Conservation (phyloP, 2,113 vertebrate species). For the Pao palembangensis region DNA sequence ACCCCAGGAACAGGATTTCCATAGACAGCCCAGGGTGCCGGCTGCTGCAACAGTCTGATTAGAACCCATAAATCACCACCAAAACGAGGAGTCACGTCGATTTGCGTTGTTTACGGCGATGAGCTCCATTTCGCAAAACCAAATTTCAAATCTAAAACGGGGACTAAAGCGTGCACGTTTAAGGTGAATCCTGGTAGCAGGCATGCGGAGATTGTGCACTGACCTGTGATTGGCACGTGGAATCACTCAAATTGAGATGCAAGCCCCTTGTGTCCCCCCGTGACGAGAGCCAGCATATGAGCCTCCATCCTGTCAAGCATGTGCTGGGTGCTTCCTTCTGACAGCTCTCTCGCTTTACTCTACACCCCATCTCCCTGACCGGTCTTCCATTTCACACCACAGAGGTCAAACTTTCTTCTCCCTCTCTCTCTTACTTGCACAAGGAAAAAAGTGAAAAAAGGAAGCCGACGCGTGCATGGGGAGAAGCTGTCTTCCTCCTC, state of each 20-base stretch:
- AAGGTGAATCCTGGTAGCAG: too few relatives aligned
- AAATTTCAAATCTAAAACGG: background rate
- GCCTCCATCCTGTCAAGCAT: conserved; percentile 55
- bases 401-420: conserved; percentile 55
- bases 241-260: conserved; percentile 50
- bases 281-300: conserved; percentile 53
- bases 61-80: conserved; percentile 57
- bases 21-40: conserved; percentile 55
- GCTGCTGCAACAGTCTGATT: conserved; percentile 42
- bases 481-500: conserved; percentile 63
- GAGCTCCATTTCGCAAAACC: background rate
- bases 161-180: too few relatives aligned
- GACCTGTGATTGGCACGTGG: conserved; percentile 33
- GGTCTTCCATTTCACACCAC: conserved; percentile 59
- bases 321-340: conserved; percentile 51
- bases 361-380: conserved; percentile 26
- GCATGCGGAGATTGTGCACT: conserved; percentile 2
- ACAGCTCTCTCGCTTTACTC: conserved; percentile 62
- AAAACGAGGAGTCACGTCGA: conserved; percentile 10
- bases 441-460: background rate
- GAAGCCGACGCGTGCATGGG: conserved; percentile 35
- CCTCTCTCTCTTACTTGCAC: conserved; percentile 1
- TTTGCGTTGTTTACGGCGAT: background rate
- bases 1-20: conserved; percentile 64
- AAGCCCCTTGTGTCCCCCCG: conserved; percentile 33